Base-by-base conservation (phyloP, 2,888 invertebrate genomes). In the Sphaerophoria taeniata region DNA sequence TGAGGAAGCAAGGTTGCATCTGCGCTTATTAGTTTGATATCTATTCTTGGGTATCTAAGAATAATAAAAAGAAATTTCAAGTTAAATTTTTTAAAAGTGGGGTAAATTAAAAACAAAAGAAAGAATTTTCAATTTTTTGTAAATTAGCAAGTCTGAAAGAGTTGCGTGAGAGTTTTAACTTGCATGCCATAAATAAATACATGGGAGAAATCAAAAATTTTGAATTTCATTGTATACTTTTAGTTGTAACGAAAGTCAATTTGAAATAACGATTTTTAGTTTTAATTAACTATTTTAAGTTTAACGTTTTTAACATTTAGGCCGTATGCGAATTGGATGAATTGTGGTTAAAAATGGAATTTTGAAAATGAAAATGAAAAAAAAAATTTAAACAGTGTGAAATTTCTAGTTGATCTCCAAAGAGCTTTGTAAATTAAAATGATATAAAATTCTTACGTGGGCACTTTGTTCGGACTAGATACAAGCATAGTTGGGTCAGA, bases 381-480 rank as follows among this genome's bases (percentile, higher is more conserved):
- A 4, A 43, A 43, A 11, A 9, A 43, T 3, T 11, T 43, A 0
- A 9, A 3, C 12, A n/a, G n/a, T 43, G 9, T 43, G 43, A 43
- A 9, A 43, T 43, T 43, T 43, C 43, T 12, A 9, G 39, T 39
- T 7, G 9, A 39, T 7, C 6, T 39, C 9, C 6, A 43, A 6
- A 3, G 11, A 43, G 11, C 11, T 43, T 43, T 5, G 9, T 11
- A 43, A 6, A 43, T 11, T 6, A 24, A 31, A 31, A 33, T 6
- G n/a, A 55, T 24, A 34, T 12, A n/a, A 39, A 60, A 47, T n/a
- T 16, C 49, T 65, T 87, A 91, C 91, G 90, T 90, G 88, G 91
- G 90, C 92, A 92, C 89, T 88, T 89, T 87, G 89, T 89, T 88
- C 90, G 90, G 87, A 90, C 90, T 89, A 91, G 89, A 79, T 90